Evolutionary conservation across 2,888 invertebrate genomes (phyloP).

Genomic region (Oscheius sp.): DNA sequence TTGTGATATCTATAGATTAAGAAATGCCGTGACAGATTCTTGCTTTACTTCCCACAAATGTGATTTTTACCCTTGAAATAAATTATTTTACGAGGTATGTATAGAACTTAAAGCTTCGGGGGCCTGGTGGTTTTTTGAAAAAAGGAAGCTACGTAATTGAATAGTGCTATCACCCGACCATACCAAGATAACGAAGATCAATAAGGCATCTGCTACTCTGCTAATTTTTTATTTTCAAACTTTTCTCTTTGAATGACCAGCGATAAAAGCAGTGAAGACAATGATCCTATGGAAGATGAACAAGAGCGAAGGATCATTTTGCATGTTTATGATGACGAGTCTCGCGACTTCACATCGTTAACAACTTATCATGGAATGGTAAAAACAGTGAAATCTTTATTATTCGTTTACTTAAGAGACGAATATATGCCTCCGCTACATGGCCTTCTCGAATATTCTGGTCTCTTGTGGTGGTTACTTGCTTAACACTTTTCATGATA

Average conservation of each 20-base stretch:
- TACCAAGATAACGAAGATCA: slow-evolving; percentile 22
- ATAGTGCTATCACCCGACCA: slow-evolving; percentile 15
- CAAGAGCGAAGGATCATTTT: slow-evolving; percentile 47
- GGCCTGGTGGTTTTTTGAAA: not conserved
- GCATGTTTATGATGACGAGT: slow-evolving; percentile 63
- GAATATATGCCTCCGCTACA: slow-evolving; percentile 39
- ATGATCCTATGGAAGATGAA: slow-evolving; percentile 30
- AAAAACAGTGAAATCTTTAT: not conserved
- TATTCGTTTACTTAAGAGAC: slow-evolving; percentile 14
- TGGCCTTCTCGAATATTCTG: slow-evolving; percentile 41
- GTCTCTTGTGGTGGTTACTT: slow-evolving; percentile 45
- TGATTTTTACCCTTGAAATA: not conserved
- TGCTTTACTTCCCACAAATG: not conserved
- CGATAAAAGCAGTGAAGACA: not conserved
- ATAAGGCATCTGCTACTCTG: slow-evolving; percentile 10
- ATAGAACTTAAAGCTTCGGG: not conserved
- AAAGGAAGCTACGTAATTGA: slow-evolving; percentile 24
- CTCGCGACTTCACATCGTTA: slow-evolving; percentile 57
- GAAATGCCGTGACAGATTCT: not conserved
- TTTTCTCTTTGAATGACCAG: slow-evolving; percentile 7
- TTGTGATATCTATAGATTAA: not conserved
- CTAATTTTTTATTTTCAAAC: not conserved
- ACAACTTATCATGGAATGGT: slow-evolving; percentile 67
- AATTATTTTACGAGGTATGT: not conserved
- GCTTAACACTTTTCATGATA: slow-evolving; percentile 42